Base-by-base conservation (phyloP, 2,113 vertebrate species). In the Poeciliopsis occidentalis region DNA sequence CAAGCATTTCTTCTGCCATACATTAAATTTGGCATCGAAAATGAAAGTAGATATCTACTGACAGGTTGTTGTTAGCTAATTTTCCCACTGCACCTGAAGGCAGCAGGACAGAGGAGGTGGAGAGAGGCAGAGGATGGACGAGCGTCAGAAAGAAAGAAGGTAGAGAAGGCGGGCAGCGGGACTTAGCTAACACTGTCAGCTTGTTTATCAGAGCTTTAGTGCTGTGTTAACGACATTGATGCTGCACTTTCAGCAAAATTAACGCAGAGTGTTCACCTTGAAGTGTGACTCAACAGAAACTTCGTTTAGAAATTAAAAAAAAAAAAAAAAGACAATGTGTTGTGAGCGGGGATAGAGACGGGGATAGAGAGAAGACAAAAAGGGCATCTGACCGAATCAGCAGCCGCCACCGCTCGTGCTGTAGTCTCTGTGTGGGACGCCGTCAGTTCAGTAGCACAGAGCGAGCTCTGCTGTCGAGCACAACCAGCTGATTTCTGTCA, bases 71-170 rank as follows among this genome's bases (percentile, higher is more conserved):
- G 2, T 11, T 19, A 64, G 0, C 17, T 3, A 10, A 30, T 83
- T 81, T 86, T 79, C 77, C 83, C 5, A 75, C 60, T 37, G 81
- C 29, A 64, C 79, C 3, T 84, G 81, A 89, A 88, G 22, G 83
- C 76, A 69, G 67, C 84, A 12, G 8, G 63, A 72, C 65, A 4
- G 44, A 0, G 67, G 78, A 51, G 83, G 81, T 34, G 76, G 89
- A 60, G 86, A 67, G 64, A 79, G 74, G 32, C 12, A 26, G 81
- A 69, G 30, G 72, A 44, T 27, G 44, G 79, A 57, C 13, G 8
- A 5, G 65, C 34, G 5, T 39, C 31, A 54, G 41, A 37, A 30
- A 67, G 57, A 4, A 3, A 19, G 57, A 71, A 0, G 68, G 76
- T 34, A 4, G 24, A 63, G 72, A 57, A 57, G 24, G 22, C 22